These are phyloP conservation scores for Euglossa dilemma DNA, from an alignment of 1,140 invertebrate genomes.

Conservation along the genomic window DNA sequence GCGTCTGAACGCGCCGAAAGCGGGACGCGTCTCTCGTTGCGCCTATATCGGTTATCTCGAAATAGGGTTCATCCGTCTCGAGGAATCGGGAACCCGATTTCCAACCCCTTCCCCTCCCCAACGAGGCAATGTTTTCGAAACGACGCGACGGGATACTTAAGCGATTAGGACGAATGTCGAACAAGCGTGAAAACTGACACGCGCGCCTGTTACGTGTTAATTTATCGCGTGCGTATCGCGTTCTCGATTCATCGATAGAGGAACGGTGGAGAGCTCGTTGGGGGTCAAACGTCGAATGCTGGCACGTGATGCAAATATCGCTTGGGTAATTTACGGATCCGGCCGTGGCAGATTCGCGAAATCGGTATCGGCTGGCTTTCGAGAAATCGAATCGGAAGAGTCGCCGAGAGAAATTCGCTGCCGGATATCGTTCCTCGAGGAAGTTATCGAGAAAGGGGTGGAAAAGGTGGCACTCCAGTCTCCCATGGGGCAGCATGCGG, in stretches of 20 bases:
- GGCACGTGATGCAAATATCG: neutral
- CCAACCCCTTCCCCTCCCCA: slow-evolving; percentile 46
- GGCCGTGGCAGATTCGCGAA: neutral
- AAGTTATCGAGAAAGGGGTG: slow-evolving; percentile 8
- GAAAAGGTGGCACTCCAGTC: neutral
- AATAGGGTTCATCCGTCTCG: slow-evolving; percentile 46
- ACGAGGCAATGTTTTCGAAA: slow-evolving; percentile 14
- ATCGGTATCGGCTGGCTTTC: neutral
- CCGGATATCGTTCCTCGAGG: neutral
- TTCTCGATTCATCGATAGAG: slow-evolving; percentile 14
- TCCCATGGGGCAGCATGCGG: slow-evolving; percentile 66
- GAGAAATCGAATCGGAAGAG: neutral
- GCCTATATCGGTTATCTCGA: slow-evolving; percentile 25
- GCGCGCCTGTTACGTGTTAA: slow-evolving; percentile 40
- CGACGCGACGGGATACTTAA: slow-evolving; percentile 17
- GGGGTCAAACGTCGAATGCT: neutral
- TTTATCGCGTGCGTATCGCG: slow-evolving; percentile 29
- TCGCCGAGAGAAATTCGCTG: neutral
- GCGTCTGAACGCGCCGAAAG: slow-evolving; percentile 35
- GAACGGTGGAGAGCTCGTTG: neutral
- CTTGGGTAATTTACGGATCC: neutral
- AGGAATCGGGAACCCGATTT: slow-evolving; percentile 16
- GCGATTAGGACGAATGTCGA: slow-evolving; percentile 23
- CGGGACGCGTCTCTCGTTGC: slow-evolving; percentile 23
- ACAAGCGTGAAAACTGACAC: slow-evolving; percentile 46